Evolutionary conservation across 2,888 invertebrate species (phyloP).

Genomic region (Eueremaeus valkanovi): DNA sequence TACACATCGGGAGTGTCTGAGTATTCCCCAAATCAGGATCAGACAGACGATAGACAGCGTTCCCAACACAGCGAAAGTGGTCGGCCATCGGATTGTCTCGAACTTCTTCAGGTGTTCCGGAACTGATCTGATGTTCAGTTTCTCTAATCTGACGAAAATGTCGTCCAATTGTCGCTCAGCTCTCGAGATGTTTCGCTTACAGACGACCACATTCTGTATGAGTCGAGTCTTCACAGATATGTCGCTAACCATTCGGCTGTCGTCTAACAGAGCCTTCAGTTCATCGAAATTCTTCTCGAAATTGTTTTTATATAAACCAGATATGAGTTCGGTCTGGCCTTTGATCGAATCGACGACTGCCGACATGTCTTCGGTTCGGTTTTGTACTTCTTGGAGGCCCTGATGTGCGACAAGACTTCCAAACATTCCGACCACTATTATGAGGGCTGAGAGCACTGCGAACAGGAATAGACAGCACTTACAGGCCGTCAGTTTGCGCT

Average conservation of each 20-base stretch:
- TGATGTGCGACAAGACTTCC: conserved; percentile 93
- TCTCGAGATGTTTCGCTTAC: conserved; percentile 44
- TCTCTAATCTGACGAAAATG: conserved; percentile 47
- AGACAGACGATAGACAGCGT: conserved; percentile 80
- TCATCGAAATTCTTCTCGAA: conserved; percentile 41
- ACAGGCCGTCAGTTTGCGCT: conserved; percentile 39
- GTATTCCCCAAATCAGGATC: conserved; percentile 81
- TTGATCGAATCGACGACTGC: conserved; percentile 40
- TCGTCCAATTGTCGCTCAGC: conserved; percentile 45
- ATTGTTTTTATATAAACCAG: conserved; percentile 36
- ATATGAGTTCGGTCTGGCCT: conserved; percentile 36
- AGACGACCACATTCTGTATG: background rate
- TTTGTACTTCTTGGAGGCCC: conserved; percentile 60
- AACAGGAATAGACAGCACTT: conserved; percentile 42
- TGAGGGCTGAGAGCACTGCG: conserved; percentile 56
- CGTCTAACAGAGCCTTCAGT: conserved; percentile 36
- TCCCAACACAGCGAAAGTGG: conserved; percentile 81
- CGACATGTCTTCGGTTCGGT: conserved; percentile 51
- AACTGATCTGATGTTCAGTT: conserved; percentile 44
- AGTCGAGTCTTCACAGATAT: conserved; percentile 17
- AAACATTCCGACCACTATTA: conserved; percentile 79
- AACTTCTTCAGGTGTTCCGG: conserved; percentile 50
- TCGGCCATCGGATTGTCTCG: conserved; percentile 68
- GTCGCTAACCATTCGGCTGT: conserved; percentile 28
- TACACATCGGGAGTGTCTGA: conserved; percentile 79